These are phyloP conservation scores for Caenorhabditis sinica DNA, from an alignment of 2,888 invertebrate genomes.

Conservation along the genomic window DNA sequence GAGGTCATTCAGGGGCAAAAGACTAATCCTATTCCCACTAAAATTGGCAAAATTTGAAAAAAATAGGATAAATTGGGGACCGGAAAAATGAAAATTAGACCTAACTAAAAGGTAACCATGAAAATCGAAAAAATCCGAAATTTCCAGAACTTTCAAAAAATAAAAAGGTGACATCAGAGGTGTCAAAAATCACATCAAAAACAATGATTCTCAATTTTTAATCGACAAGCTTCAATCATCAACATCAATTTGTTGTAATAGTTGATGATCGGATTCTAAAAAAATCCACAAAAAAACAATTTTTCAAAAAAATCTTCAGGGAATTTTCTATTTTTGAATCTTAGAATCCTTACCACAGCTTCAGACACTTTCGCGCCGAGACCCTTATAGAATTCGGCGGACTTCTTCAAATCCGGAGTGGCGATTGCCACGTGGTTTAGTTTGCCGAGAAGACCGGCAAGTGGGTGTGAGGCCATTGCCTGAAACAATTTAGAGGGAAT, in stretches of 20 bases:
- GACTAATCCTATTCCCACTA: no score
- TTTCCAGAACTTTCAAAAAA: not conserved
- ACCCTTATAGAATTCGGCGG: conserved; percentile 86
- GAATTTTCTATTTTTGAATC: not conserved
- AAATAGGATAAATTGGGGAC: no score
- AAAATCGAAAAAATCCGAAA: not conserved
- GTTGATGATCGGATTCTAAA: no score
- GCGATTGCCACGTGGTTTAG: conserved; percentile 87
- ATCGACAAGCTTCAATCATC: not conserved
- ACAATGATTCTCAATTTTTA: not conserved
- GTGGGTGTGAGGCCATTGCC: conserved; percentile 74
- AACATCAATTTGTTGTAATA: not conserved
- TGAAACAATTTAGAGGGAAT: conserved; percentile 34
- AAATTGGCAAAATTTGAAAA: no score
- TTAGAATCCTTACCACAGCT: conserved; percentile 75
- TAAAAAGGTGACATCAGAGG: not conserved
- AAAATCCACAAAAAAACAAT: not conserved
- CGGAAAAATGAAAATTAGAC: no score
- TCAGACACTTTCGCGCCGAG: conserved; percentile 86
- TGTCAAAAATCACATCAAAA: not conserved
- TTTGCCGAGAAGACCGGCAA: conserved; percentile 84
- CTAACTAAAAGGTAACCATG: no score
- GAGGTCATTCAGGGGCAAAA: no score
- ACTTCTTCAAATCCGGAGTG: conserved; percentile 86
- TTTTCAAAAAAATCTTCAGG: not conserved